phyloP scores from a whole-genome alignment of 2,113 vertebrate genomes.

The Chascanopsetta lugubris region DNA sequence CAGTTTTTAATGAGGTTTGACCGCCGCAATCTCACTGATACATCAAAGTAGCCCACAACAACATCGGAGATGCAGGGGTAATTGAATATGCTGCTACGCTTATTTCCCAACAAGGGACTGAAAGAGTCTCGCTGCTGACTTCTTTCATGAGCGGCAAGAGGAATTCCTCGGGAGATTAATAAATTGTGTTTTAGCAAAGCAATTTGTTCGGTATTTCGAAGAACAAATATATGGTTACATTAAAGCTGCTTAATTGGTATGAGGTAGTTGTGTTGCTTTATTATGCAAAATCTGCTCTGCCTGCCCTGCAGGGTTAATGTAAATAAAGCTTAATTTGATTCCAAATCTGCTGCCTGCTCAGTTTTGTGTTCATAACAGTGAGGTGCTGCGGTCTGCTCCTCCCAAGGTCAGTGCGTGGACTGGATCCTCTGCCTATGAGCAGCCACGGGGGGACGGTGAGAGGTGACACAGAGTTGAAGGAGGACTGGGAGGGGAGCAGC shows the following conservation, averaged over 20 bases:
- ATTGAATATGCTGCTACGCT: slow-evolving; percentile 68
- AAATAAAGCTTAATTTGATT: slow-evolving; percentile 39
- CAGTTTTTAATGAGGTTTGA: slow-evolving; percentile 74
- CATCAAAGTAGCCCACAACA: slow-evolving; percentile 60
- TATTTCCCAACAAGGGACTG: slow-evolving; percentile 66
- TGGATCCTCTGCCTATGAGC: slow-evolving; percentile 41
- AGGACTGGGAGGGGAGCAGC: slow-evolving; percentile 18
- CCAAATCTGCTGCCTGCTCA: slow-evolving; percentile 9
- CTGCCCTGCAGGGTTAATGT: slow-evolving; percentile 1
- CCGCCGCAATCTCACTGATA: slow-evolving; percentile 58
- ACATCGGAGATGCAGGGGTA: slow-evolving; percentile 42
- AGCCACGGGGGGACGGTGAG: slow-evolving; percentile 29
- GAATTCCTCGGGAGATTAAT: slow-evolving; percentile 43
- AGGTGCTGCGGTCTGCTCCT: slow-evolving; percentile 15
- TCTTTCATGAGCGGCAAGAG: slow-evolving; percentile 9
- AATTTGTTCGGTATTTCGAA: slow-evolving; percentile 35
- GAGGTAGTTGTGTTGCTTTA: no score
- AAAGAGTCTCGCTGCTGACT: slow-evolving; percentile 37
- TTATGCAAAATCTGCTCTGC: background rate
- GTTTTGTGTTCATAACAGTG: slow-evolving; percentile 18
- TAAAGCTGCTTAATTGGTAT: background rate
- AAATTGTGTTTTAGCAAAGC: slow-evolving; percentile 24
- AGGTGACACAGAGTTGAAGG: slow-evolving; percentile 13
- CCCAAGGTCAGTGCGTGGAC: slow-evolving; percentile 54
- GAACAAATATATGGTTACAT: slow-evolving; percentile 37